Evolutionary conservation across 2,888 invertebrate species (phyloP).

Genomic region (Teinopalpus imperialis): DNA sequence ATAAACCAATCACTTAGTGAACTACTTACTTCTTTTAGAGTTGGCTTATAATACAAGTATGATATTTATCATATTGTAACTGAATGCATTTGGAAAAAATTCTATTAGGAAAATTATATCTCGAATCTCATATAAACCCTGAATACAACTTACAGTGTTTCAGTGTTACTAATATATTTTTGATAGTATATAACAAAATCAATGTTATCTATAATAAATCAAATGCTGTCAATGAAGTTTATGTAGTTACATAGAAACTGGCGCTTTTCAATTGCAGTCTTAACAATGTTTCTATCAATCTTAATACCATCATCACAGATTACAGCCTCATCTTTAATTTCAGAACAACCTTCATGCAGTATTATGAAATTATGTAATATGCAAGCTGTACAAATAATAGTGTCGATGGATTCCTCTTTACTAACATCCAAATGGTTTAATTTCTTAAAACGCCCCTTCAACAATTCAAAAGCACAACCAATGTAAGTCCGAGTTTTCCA

Average conservation of each 20-base stretch:
- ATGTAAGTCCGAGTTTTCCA: conserved; percentile 65
- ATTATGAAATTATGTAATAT: conserved; percentile 70
- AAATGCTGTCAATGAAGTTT: conserved; percentile 55
- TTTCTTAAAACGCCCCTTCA: conserved; percentile 63
- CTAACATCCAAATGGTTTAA: conserved; percentile 59
- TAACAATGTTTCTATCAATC: conserved; percentile 61
- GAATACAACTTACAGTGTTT: too few relatives aligned
- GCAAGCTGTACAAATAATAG: conserved; percentile 61
- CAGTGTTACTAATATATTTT: too few relatives aligned
- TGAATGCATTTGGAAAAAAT: too few relatives aligned
- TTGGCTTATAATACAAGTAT: too few relatives aligned
- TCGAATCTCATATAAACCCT: too few relatives aligned
- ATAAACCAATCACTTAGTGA: too few relatives aligned
- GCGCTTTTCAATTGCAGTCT: conserved; percentile 63
- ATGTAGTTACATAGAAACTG: conserved; percentile 74
- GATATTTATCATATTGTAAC: too few relatives aligned
- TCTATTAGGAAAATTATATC: too few relatives aligned
- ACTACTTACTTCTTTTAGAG: too few relatives aligned
- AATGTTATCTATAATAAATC: too few relatives aligned
- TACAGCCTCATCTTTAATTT: conserved; percentile 60
- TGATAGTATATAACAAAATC: too few relatives aligned
- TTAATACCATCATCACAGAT: conserved; percentile 61
- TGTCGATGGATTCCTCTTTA: conserved; percentile 52
- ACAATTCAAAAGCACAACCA: conserved; percentile 63
- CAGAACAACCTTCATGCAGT: conserved; percentile 61